Percentiles rank a stretch among this genome's conserved stretches.
These are phyloP conservation scores for Tadarida brasiliensis DNA, from an alignment of 2,797 vertebrate species.

Conservation along the genomic window DNA sequence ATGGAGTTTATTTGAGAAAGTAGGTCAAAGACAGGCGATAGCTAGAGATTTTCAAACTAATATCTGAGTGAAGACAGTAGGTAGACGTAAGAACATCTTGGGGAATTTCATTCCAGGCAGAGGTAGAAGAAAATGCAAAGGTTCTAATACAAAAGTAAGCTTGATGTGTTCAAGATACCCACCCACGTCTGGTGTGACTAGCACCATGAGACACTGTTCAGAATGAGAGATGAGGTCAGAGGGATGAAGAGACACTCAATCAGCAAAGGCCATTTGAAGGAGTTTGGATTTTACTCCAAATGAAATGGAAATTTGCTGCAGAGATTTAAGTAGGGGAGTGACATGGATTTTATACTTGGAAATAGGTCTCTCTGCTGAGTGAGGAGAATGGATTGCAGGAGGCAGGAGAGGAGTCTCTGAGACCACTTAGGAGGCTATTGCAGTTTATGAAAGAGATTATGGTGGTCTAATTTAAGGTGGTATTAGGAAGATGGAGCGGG, in stretches of 20 bases:
- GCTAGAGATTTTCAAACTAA: background rate
- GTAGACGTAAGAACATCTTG: background rate
- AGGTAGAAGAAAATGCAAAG: background rate
- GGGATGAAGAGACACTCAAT: background rate
- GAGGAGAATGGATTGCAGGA: background rate
- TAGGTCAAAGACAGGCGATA: background rate
- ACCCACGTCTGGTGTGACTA: background rate
- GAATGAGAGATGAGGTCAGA: background rate
- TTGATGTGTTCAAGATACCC: background rate
- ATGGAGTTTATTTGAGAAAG: constrained; percentile 18
- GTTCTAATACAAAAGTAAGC: background rate
- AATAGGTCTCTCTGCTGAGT: background rate
- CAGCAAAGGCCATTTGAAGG: background rate
- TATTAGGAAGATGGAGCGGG: background rate
- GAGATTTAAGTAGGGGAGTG: background rate
- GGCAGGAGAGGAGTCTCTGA: background rate
- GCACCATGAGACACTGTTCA: background rate
- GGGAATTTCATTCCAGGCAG: background rate
- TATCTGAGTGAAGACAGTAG: background rate
- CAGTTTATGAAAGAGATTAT: background rate
- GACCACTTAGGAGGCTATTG: background rate
- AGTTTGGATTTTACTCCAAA: constrained; percentile 33
- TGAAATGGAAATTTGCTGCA: background rate
- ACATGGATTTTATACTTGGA: constrained; percentile 27
- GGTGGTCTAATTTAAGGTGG: background rate